Conservation (phyloP, 2,113 vertebrate species). For the Elaphurus davidianus region DNA sequence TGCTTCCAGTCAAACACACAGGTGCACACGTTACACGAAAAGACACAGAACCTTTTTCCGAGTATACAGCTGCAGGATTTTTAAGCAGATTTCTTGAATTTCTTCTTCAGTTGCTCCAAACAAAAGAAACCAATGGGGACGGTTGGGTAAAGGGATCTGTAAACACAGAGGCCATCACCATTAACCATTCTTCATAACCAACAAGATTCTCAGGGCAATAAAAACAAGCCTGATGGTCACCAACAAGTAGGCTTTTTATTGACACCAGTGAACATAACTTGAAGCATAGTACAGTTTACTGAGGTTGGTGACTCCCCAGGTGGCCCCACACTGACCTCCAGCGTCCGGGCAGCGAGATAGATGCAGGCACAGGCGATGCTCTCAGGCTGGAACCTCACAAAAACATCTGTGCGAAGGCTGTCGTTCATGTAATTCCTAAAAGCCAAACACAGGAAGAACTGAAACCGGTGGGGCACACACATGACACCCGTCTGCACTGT, state of each 20-base stretch:
- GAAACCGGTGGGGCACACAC: background rate
- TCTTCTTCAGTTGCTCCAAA: conserved; percentile 89
- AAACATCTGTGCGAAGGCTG: conserved; percentile 90
- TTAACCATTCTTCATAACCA: background rate
- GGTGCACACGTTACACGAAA: fast-evolving
- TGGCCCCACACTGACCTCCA: conserved; percentile 80
- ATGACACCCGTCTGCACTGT: background rate
- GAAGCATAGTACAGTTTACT: too few species aligned
- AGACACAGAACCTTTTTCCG: conserved; percentile 82
- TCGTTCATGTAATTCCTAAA: conserved; percentile 94
- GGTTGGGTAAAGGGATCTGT: conserved; percentile 89
- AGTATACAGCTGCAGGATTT: conserved; percentile 86
- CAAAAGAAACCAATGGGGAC: conserved; percentile 90
- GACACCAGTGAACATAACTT: fast-evolving
- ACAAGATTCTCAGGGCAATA: background rate
- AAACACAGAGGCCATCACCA: background rate
- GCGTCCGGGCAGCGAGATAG: conserved; percentile 86
- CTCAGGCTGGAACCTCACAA: conserved; percentile 89
- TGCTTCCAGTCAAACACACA: background rate
- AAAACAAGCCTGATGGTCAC: background rate
- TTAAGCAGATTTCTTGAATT: conserved; percentile 87
- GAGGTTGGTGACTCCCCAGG: fast-evolving
- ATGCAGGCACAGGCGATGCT: conserved; percentile 91
- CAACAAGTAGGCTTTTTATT: background rate
- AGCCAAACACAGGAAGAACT: conserved; percentile 48